Evolutionary conservation across 2,113 vertebrate species (phyloP).

Genomic region (Pollachius pollachius): DNA sequence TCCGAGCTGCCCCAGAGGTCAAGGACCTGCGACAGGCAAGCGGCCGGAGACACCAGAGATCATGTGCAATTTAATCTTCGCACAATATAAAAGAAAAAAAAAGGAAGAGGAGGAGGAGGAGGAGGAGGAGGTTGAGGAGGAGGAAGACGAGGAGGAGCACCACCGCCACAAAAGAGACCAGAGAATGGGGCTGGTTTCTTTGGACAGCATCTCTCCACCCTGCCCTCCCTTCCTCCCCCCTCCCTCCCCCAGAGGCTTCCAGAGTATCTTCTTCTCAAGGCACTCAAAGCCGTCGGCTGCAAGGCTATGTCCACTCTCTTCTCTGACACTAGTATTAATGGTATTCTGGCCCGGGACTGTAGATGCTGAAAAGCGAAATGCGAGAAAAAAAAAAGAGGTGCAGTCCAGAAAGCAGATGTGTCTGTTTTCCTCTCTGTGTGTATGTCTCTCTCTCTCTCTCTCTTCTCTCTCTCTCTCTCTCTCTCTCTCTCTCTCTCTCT

Average conservation of each 20-base stretch:
- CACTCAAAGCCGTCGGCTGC: slow-evolving; percentile 67
- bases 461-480: slow-evolving; percentile 59
- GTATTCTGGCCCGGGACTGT: slow-evolving; percentile 84
- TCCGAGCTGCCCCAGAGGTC: slow-evolving; percentile 84
- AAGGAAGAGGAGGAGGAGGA: slow-evolving; percentile 64
- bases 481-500: slow-evolving; percentile 12
- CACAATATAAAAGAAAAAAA: slow-evolving; percentile 81
- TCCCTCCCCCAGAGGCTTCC: slow-evolving; percentile 47
- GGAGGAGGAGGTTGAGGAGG: slow-evolving; percentile 28
- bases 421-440: slow-evolving; percentile 76
- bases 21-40: slow-evolving; percentile 85
- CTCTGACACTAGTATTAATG: slow-evolving; percentile 94
- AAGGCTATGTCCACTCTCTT: slow-evolving; percentile 76
- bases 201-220: slow-evolving; percentile 20
- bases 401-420: no score
- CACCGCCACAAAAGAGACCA: slow-evolving; percentile 56
- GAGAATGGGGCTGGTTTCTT: slow-evolving; percentile 72
- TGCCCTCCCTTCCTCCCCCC: slow-evolving; percentile 41
- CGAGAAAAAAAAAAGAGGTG: slow-evolving; percentile 13
- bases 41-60: slow-evolving; percentile 87
- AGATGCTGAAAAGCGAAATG: slow-evolving; percentile 85
- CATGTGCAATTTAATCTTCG: slow-evolving; percentile 99
- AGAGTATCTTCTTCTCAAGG: slow-evolving; percentile 75
- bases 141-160: slow-evolving; percentile 83
- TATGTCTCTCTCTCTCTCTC: slow-evolving; percentile 71